Conservation (phyloP, 2,888 invertebrate genomes). For the Ditula angustiorana region DNA sequence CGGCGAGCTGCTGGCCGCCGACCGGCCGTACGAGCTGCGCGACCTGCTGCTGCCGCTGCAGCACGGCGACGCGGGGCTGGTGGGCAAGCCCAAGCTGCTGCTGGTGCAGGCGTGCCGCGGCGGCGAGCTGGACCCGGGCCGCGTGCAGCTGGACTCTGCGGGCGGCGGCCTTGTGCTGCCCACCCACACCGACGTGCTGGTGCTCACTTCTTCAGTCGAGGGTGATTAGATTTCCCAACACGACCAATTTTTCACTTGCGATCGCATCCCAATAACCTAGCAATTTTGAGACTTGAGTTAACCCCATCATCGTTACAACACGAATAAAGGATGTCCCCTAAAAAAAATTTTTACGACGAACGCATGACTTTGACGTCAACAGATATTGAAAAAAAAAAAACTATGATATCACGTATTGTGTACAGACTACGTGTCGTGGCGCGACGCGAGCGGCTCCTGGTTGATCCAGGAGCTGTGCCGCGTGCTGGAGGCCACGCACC, state of each 20-base stretch:
- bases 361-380: too few species aligned
- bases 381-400: too few species aligned
- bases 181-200: conserved; percentile 63
- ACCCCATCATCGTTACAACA: too few species aligned
- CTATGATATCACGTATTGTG: neutral
- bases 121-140: conserved; percentile 56
- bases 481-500: conserved; percentile 53
- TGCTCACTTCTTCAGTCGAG: conserved; percentile 67
- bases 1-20: conserved; percentile 59
- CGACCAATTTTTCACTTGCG: neutral
- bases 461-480: conserved; percentile 68
- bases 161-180: conserved; percentile 52
- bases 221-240: conserved; percentile 53
- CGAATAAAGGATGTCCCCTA: too few species aligned
- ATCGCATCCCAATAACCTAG: too few species aligned
- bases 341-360: too few species aligned
- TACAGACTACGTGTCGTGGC: conserved; percentile 63
- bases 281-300: too few species aligned
- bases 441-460: conserved; percentile 65
- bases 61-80: conserved; percentile 50
- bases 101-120: conserved; percentile 74
- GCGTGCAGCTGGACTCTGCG: conserved; percentile 59
- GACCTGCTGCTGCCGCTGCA: conserved; percentile 58
- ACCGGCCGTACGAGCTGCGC: conserved; percentile 57
- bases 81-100: conserved; percentile 65